phyloP scores from a whole-genome alignment of 1,140 invertebrate species.

The Harpegnathos saltator region DNA sequence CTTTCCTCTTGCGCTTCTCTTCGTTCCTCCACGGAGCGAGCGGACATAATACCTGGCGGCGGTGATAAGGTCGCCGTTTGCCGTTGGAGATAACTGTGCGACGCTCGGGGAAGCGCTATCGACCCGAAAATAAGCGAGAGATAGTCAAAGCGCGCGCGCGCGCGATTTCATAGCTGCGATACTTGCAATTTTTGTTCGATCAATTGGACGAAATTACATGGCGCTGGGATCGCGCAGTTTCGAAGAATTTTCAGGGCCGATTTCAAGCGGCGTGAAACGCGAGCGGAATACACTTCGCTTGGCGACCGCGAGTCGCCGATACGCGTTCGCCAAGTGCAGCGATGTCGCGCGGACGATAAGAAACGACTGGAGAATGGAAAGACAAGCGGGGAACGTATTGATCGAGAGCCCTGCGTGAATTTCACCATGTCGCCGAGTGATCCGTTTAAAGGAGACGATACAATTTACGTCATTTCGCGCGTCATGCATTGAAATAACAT shows the following conservation, averaged over 20 bases:
- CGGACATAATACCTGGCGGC: conserved; percentile 63
- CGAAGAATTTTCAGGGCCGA: no score
- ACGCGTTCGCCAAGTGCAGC: no score
- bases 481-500: conserved; percentile 4
- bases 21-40: background rate
- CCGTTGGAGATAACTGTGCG: conserved; percentile 63
- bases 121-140: conserved; percentile 49
- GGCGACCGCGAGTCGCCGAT: no score
- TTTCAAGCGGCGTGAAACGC: no score
- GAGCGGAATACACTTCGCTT: no score
- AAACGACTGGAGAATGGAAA: no score
- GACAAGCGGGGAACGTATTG: no score
- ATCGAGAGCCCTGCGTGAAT: no score
- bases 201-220: no score
- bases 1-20: conserved; percentile 13
- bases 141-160: background rate
- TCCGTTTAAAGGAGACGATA: background rate
- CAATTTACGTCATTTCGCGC: background rate
- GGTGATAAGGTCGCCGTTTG: conserved; percentile 64
- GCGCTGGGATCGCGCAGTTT: no score
- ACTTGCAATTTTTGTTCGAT: background rate
- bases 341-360: no score
- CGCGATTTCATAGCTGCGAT: background rate
- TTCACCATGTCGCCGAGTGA: background rate
- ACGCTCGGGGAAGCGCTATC: conserved; percentile 56